phyloP scores from a whole-genome alignment of 2,113 vertebrate genomes.

The Cyprinodon tularosa region DNA sequence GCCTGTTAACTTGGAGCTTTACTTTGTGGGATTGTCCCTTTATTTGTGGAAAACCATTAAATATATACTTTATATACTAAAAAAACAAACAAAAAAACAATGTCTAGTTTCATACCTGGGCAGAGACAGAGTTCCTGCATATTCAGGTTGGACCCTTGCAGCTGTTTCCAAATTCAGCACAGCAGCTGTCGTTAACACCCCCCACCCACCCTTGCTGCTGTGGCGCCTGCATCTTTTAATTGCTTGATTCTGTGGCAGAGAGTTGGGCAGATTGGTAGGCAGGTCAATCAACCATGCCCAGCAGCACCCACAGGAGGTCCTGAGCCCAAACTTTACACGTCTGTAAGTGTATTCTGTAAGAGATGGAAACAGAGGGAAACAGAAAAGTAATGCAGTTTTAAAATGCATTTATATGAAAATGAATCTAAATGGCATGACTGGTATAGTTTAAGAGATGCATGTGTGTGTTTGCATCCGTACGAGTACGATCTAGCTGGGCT shows the following conservation, averaged over 20 bases:
- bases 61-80: no score
- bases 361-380: constrained; percentile 32
- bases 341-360: constrained; percentile 25
- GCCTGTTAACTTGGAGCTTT: no score
- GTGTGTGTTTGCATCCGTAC: neutral
- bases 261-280: constrained; percentile 66
- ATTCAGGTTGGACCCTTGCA: constrained; percentile 60
- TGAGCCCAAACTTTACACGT: constrained; percentile 13
- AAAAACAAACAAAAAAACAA: no score
- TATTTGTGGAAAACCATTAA: no score
- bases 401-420: constrained; percentile 45
- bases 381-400: constrained; percentile 41
- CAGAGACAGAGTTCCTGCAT: constrained; percentile 12
- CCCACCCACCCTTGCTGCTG: constrained; percentile 2
- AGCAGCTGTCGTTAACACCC: constrained; percentile 40
- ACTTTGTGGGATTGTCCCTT: no score
- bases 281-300: constrained; percentile 70
- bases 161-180: constrained; percentile 54
- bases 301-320: constrained; percentile 58
- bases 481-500: constrained; percentile 1
- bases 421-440: constrained; percentile 50
- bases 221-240: constrained; percentile 69
- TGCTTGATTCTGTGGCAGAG: constrained; percentile 73
- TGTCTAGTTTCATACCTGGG: neutral
- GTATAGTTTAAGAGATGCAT: constrained; percentile 15